Evolutionary conservation across 1,140 invertebrate genomes (phyloP), one percentile per base, ranked within the genome.

Genomic region (Drosophila tsacasi): DNA sequence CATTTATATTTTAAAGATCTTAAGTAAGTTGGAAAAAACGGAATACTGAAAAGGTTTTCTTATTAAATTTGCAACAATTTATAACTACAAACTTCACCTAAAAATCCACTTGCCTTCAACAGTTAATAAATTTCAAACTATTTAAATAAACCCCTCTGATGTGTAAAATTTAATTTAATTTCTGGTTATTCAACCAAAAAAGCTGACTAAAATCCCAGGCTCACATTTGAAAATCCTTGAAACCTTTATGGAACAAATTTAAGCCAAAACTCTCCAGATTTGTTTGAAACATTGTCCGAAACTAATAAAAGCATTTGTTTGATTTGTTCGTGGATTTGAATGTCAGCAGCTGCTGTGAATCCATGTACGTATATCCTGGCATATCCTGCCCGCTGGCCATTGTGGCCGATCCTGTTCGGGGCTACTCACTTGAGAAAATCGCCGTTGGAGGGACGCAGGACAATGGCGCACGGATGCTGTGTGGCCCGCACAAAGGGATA

Each of bases 381-480:
- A 25, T 27, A 47, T 40, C 21, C 35, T 39, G 35, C 19, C 23
- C n/a, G 17, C 17, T 49, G 54, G 54, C 44, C 66, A 19, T 46
- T 50, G 37, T 42, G 54, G 12, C 42, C 40, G 46, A 30, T 55
- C 32, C 54, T 39, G 40, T 42, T n/a, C 25, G 39, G 37, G 23
- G 42, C 27, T 60, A 93, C 92, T 95, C 94, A 97, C 96, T 96
- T 96, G 61, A 97, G 93, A 93, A 97, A 97, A 94, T 97, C 96
- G 54, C 96, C 96, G 75, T 94, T 94, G 15, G 97, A 97, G 60
- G 97, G 96, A 92, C 96, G 96, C 79, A 97, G 95, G 15, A 97
- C 94, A 76, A 97, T 94, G 21, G 96, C 94, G 85, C 96, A 96
- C 57, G 96, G 95, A 93, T 95, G 94, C 81, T 96, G 95, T 58